These are phyloP conservation scores for Mechanitis mazaeus DNA, from an alignment of 2,888 invertebrate genomes.

Conservation along the genomic window DNA sequence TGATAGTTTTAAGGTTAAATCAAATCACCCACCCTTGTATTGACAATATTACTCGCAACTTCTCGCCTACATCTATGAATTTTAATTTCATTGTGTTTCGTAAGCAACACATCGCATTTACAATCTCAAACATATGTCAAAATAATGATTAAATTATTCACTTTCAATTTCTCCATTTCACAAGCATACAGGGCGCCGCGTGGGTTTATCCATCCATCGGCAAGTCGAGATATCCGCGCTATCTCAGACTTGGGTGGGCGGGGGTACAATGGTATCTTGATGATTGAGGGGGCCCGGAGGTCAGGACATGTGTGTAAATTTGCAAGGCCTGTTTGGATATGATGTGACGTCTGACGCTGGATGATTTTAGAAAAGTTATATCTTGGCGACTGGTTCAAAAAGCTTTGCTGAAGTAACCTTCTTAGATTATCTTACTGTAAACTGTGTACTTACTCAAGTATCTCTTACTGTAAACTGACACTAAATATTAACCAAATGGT, in stretches of 20 bases:
- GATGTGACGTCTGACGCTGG: slow-evolving; percentile 1
- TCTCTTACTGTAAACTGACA: too few species aligned
- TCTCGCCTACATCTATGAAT: neutral
- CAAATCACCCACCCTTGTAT: too few species aligned
- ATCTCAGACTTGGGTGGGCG: slow-evolving; percentile 30
- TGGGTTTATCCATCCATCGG: slow-evolving; percentile 18
- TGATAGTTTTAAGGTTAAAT: too few species aligned
- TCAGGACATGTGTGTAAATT: slow-evolving; percentile 20
- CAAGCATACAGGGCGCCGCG: slow-evolving; percentile 6
- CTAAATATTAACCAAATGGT: too few species aligned
- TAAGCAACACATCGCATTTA: neutral
- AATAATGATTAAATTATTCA: slow-evolving; percentile 5
- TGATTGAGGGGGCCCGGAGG: slow-evolving; percentile 21
- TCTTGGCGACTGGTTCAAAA: too few species aligned
- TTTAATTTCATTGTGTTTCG: neutral
- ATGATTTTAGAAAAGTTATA: neutral
- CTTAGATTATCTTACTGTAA: too few species aligned
- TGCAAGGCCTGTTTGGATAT: slow-evolving; percentile 6
- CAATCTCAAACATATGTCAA: slow-evolving; percentile 7
- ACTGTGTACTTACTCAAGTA: too few species aligned
- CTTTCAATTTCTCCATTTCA: slow-evolving; percentile 8
- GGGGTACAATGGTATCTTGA: slow-evolving; percentile 21
- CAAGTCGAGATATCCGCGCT: slow-evolving; percentile 12
- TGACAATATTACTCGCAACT: too few species aligned
- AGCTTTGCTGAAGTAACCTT: too few species aligned